These are phyloP conservation scores for Sepioteuthis lessoniana DNA, from an alignment of 2,888 invertebrate species.

Conservation along the genomic window DNA sequence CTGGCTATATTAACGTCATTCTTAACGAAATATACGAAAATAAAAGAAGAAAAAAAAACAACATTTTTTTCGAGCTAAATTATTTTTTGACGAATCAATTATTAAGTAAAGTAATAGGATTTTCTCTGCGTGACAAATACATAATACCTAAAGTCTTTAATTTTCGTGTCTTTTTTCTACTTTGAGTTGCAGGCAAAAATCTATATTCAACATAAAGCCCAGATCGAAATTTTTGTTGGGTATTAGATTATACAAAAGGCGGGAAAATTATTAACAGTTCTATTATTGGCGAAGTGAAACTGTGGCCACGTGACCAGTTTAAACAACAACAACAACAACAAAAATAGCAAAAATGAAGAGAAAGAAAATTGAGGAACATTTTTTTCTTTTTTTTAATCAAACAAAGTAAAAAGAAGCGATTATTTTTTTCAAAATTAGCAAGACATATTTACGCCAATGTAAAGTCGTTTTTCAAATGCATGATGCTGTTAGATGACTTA, in stretches of 20 bases:
- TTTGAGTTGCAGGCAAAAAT: not conserved
- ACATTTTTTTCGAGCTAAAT: not conserved
- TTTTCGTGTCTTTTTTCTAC: not conserved
- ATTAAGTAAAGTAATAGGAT: not conserved
- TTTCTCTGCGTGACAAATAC: not conserved
- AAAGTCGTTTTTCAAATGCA: too few relatives aligned
- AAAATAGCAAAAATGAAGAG: too few relatives aligned
- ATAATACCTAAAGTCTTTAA: constrained; percentile 16
- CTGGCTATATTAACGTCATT: not conserved
- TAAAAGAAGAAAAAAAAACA: not conserved
- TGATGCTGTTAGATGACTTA: too few relatives aligned
- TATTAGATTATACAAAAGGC: not conserved
- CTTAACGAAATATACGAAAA: not conserved
- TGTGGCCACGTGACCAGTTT: not conserved
- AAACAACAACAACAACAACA: not conserved
- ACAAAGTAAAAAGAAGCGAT: too few relatives aligned
- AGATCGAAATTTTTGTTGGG: not conserved
- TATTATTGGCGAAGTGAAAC: not conserved
- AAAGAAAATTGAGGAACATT: too few relatives aligned
- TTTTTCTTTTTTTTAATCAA: not conserved
- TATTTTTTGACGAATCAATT: constrained; percentile 25
- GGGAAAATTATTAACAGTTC: not conserved
- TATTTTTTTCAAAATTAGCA: too few relatives aligned
- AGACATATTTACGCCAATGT: too few relatives aligned
- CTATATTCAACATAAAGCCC: not conserved